Evolutionary conservation across 2,888 invertebrate genomes (phyloP).

Genomic region (Choreutis nemorana): DNA sequence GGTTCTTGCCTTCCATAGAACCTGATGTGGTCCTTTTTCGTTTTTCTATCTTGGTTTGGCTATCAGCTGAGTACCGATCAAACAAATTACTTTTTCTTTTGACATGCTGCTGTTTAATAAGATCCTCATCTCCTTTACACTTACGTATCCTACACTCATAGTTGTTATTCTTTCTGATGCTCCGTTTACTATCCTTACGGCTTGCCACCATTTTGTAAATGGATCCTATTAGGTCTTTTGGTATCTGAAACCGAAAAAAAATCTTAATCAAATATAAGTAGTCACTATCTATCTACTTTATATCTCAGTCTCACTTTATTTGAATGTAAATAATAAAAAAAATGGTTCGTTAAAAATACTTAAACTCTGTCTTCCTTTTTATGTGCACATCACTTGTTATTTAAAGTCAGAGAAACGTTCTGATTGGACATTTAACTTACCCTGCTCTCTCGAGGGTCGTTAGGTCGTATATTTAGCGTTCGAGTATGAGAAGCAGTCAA

Average conservation of each 20-base stretch:
- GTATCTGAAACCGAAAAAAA: slow-evolving; percentile 51
- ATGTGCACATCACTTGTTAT: neutral
- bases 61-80: slow-evolving; percentile 48
- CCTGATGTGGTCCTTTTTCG: slow-evolving; percentile 39
- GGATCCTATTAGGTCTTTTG: slow-evolving; percentile 76
- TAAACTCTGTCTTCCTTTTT: neutral
- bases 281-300: too few relatives aligned
- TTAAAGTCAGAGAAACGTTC: neutral
- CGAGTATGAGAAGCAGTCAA: slow-evolving; percentile 79
- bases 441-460: slow-evolving; percentile 82
- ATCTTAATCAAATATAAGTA: too few relatives aligned
- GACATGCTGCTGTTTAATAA: slow-evolving; percentile 27
- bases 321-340: too few relatives aligned
- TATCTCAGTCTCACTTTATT: too few relatives aligned
- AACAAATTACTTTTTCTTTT: slow-evolving; percentile 55
- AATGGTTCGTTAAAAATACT: too few relatives aligned
- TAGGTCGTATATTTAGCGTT: slow-evolving; percentile 79
- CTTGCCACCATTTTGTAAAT: slow-evolving; percentile 79
- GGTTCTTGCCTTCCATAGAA: slow-evolving; percentile 29
- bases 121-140: slow-evolving; percentile 32
- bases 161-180: slow-evolving; percentile 54
- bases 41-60: slow-evolving; percentile 47
- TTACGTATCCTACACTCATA: slow-evolving; percentile 45
- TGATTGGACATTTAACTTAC: slow-evolving; percentile 21
- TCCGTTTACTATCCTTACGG: slow-evolving; percentile 67